phyloP scores from a whole-genome alignment of 2,797 vertebrate genomes.

The Pseudochaenichthys georgianus region DNA sequence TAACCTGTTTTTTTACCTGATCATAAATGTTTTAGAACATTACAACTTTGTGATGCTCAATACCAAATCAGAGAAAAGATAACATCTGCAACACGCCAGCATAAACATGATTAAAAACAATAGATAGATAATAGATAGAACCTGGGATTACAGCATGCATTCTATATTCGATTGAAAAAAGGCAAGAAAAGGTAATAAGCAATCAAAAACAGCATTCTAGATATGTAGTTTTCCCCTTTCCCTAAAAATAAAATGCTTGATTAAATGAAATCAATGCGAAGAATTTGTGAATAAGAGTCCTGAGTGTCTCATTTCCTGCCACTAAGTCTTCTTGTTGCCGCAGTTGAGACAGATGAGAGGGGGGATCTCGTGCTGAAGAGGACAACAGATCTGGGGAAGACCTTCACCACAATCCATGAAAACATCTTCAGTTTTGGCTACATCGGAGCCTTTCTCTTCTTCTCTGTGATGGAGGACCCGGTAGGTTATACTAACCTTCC shows the following conservation, averaged over 20 bases:
- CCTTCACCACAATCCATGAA: slow-evolving; percentile 80
- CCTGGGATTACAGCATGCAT: background rate
- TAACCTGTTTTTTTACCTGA: no score
- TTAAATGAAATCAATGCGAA: background rate
- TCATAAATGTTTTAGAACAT: background rate
- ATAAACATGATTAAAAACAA: background rate
- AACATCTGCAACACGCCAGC: background rate
- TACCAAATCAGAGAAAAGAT: background rate
- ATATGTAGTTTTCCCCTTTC: background rate
- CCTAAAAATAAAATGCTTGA: background rate
- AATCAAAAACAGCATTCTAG: background rate
- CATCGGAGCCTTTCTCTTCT: slow-evolving; percentile 87
- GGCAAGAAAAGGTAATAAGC: no score
- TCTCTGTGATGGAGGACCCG: slow-evolving; percentile 85
- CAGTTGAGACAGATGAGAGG: slow-evolving; percentile 81
- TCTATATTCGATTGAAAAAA: background rate
- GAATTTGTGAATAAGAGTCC: background rate
- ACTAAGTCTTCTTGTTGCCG: background rate
- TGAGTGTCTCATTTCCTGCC: background rate
- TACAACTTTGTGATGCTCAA: background rate
- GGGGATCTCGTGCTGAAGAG: slow-evolving; percentile 83
- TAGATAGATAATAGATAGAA: background rate
- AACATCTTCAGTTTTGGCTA: slow-evolving; percentile 87
- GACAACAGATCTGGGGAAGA: slow-evolving; percentile 83
- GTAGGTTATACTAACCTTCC: slow-evolving; percentile 56